Evolutionary conservation across 2,113 vertebrate species (phyloP).

Genomic region (Callionymus lyra): DNA sequence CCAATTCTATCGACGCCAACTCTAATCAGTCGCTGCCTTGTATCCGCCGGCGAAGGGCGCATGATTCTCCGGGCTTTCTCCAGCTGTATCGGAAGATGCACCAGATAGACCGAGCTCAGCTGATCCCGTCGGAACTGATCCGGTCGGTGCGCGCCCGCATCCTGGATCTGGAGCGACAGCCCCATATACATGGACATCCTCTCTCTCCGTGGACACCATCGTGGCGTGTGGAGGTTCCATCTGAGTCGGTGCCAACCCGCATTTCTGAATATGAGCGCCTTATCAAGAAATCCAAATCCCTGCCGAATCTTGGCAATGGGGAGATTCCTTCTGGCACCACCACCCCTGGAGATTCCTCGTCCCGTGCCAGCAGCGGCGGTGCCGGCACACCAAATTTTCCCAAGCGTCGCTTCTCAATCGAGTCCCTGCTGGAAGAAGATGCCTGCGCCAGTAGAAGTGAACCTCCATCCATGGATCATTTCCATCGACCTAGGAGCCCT

Average conservation of each 20-base stretch:
- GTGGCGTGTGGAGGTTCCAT: slow-evolving; percentile 79
- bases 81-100: slow-evolving; percentile 95
- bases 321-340: slow-evolving; percentile 74
- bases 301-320: slow-evolving; percentile 82
- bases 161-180: slow-evolving; percentile 81
- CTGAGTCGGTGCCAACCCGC: slow-evolving; percentile 82
- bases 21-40: slow-evolving; percentile 56
- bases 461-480: slow-evolving; percentile 30
- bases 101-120: slow-evolving; percentile 83
- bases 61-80: slow-evolving; percentile 80
- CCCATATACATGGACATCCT: slow-evolving; percentile 62
- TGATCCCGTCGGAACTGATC: slow-evolving; percentile 84
- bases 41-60: slow-evolving; percentile 73
- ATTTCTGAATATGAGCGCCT: slow-evolving; percentile 86
- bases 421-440: slow-evolving; percentile 86
- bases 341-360: slow-evolving; percentile 72
- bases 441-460: slow-evolving; percentile 27
- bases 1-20: slow-evolving; percentile 54
- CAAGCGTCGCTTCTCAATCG: slow-evolving; percentile 83
- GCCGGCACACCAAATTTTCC: slow-evolving; percentile 57
- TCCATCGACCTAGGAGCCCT: slow-evolving; percentile 57
- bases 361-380: slow-evolving; percentile 71
- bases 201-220: slow-evolving; percentile 55
- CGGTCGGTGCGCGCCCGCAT: slow-evolving; percentile 86
- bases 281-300: slow-evolving; percentile 91